phyloP scores from a whole-genome alignment of 2,888 invertebrate genomes.

The Trichopria drosophilae region DNA sequence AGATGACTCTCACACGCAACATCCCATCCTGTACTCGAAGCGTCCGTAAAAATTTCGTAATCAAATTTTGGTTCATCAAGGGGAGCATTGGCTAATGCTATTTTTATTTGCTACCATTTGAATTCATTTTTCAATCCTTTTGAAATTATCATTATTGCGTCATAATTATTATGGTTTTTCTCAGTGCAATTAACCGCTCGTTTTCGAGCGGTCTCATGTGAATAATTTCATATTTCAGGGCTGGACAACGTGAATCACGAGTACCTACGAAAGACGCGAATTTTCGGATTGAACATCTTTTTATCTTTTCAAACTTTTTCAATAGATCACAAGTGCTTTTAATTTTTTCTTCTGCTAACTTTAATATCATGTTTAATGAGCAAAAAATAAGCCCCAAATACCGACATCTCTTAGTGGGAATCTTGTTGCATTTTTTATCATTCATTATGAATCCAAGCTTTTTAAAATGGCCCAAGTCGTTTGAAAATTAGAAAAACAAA shows the following conservation, averaged over 20 bases:
- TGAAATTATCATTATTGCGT: constrained; percentile 2
- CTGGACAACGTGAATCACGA: constrained; percentile 13
- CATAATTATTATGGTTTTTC: neutral
- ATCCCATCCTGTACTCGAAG: too few species aligned
- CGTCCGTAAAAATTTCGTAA: too few species aligned
- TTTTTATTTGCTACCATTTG: constrained; percentile 1
- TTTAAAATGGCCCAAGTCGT: too few species aligned
- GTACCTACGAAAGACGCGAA: constrained; percentile 17
- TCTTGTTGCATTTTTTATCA: neutral
- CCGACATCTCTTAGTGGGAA: constrained; percentile 17
- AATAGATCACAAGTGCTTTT: too few species aligned
- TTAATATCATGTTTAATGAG: neutral
- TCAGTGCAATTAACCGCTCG: neutral
- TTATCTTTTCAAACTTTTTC: constrained; percentile 2
- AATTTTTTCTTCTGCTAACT: too few species aligned
- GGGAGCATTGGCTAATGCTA: constrained; percentile 9
- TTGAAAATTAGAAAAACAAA: too few species aligned
- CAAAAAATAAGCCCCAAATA: constrained; percentile 21
- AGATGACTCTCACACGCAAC: too few species aligned
- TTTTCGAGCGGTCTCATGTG: constrained; percentile 12
- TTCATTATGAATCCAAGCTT: constrained; percentile 2
- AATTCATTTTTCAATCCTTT: too few species aligned
- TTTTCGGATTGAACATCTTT: constrained; percentile 9
- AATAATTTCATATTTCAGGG: constrained; percentile 1
- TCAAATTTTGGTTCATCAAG: too few species aligned